Conservation (phyloP, 2,888 invertebrate species). For the Hydroisotoma schaefferi region DNA sequence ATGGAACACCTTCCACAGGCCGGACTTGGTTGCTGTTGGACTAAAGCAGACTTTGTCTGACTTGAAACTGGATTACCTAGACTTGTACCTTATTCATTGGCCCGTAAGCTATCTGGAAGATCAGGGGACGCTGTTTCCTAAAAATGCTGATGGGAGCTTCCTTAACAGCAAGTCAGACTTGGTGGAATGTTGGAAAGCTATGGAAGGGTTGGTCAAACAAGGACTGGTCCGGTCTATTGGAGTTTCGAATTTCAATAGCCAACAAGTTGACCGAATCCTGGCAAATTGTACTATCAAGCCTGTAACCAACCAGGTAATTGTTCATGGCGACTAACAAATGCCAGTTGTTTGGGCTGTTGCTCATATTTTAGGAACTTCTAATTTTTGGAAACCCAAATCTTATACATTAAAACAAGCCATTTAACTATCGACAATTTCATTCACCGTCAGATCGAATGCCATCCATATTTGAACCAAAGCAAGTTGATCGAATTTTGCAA, state of each 20-base stretch:
- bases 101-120: slow-evolving; percentile 75
- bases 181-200: slow-evolving; percentile 68
- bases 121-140: slow-evolving; percentile 27
- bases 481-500: slow-evolving; percentile 66
- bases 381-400: too few relatives aligned
- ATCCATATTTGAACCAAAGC: slow-evolving; percentile 66
- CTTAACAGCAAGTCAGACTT: slow-evolving; percentile 66
- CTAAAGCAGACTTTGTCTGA: slow-evolving; percentile 66
- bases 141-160: slow-evolving; percentile 61
- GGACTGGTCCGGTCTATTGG: slow-evolving; percentile 72
- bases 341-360: too few relatives aligned
- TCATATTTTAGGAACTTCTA: too few relatives aligned
- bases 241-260: slow-evolving; percentile 74
- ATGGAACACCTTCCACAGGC: slow-evolving; percentile 84
- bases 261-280: slow-evolving; percentile 66
- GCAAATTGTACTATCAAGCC: slow-evolving; percentile 62
- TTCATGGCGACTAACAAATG: background rate
- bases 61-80: slow-evolving; percentile 72
- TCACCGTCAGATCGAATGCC: slow-evolving; percentile 27
- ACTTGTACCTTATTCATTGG: slow-evolving; percentile 86
- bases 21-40: slow-evolving; percentile 69
- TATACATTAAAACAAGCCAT: background rate
- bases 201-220: slow-evolving; percentile 68
- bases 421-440: background rate
- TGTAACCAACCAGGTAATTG: slow-evolving; percentile 62